A percentile compares a stretch with the other conserved stretches of the same genome.
Evolutionary conservation across 2,888 invertebrate genomes (phyloP).

Genomic region (Augochlorella aurata): DNA sequence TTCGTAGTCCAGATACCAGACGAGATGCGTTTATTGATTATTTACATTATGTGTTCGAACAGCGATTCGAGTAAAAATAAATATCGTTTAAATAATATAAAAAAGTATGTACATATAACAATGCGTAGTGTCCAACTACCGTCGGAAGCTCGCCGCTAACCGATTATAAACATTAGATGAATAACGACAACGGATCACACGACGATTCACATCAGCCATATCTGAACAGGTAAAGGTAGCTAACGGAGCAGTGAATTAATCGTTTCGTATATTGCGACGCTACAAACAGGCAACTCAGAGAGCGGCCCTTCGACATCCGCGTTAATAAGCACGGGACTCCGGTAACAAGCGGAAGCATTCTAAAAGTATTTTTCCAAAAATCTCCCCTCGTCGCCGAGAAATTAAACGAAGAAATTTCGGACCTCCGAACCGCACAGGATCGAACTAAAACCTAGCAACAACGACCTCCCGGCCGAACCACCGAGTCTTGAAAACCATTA

Average conservation of each 20-base stretch:
- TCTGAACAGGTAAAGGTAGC: slow-evolving; percentile 35
- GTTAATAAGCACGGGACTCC: slow-evolving; percentile 34
- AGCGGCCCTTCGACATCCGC: slow-evolving; percentile 19
- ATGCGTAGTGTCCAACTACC: slow-evolving; percentile 59
- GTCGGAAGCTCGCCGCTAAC: slow-evolving; percentile 55
- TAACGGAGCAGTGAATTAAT: slow-evolving; percentile 40
- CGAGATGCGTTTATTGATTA: slow-evolving; percentile 68
- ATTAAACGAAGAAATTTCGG: neutral
- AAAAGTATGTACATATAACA: slow-evolving; percentile 74
- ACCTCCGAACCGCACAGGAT: neutral
- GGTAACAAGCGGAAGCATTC: slow-evolving; percentile 45
- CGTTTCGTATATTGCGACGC: slow-evolving; percentile 25
- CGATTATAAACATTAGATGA: slow-evolving; percentile 65
- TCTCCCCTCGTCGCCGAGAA: no score
- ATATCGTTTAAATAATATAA: slow-evolving; percentile 72
- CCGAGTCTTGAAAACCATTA: slow-evolving; percentile 7
- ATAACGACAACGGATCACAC: slow-evolving; percentile 68
- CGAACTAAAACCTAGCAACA: slow-evolving; percentile 52
- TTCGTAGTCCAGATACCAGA: slow-evolving; percentile 17
- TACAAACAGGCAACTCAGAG: slow-evolving; percentile 16
- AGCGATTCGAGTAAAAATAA: slow-evolving; percentile 71
- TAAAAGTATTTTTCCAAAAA: neutral
- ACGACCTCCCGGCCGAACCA: slow-evolving; percentile 9
- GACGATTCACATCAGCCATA: slow-evolving; percentile 48
- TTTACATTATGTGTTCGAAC: slow-evolving; percentile 68